Percentiles rank a stretch among this genome's conserved stretches.
Conservation (phyloP, 2,888 invertebrate genomes). For the Xestia rhomboidea region DNA sequence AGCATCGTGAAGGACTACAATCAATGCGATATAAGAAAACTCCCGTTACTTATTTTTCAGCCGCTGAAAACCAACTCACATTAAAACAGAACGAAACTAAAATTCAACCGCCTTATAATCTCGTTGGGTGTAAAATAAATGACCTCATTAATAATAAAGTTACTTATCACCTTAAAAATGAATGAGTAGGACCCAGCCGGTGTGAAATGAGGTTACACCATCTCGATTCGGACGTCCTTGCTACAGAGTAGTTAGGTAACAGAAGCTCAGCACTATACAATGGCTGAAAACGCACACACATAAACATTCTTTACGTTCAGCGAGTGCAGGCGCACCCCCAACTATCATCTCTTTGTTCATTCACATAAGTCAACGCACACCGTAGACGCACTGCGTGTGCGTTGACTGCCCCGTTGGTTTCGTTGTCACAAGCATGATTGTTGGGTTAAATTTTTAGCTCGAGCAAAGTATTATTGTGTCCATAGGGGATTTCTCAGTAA, state of each 20-base stretch:
- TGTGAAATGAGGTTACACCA: slow-evolving; percentile 70
- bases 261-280: not conserved
- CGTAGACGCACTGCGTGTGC: not conserved
- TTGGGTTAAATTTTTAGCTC: not conserved
- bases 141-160: slow-evolving; percentile 69
- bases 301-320: not conserved
- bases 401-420: not conserved
- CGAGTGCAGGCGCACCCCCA: not conserved
- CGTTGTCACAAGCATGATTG: not conserved
- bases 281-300: not conserved
- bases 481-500: not conserved
- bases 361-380: not conserved
- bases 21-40: not conserved
- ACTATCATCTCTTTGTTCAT: not conserved
- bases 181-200: slow-evolving; percentile 66
- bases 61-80: slow-evolving; percentile 16
- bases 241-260: slow-evolving; percentile 28
- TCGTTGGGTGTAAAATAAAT: slow-evolving; percentile 58
- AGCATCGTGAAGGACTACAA: not conserved
- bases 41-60: slow-evolving; percentile 10
- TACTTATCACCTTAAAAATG: slow-evolving; percentile 67
- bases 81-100: slow-evolving; percentile 51
- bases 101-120: slow-evolving; percentile 40
- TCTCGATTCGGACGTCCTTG: slow-evolving; percentile 69
- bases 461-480: not conserved